These are phyloP conservation scores for Sminthurinus signatus DNA, from an alignment of 1,140 invertebrate species.

Conservation along the genomic window DNA sequence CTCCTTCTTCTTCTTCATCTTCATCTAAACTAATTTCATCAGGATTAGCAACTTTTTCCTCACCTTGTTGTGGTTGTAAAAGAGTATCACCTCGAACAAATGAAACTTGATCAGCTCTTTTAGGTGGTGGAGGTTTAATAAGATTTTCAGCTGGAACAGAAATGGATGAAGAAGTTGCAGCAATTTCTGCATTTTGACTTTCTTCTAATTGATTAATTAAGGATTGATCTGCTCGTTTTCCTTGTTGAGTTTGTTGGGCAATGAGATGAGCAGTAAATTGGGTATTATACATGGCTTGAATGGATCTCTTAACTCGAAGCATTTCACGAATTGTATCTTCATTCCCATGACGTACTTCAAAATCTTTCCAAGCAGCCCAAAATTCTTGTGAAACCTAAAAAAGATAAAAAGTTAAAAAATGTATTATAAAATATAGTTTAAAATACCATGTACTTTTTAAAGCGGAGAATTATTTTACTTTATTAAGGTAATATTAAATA, in stretches of 20 bases:
- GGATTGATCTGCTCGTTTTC: neutral
- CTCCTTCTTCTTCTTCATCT: constrained; percentile 65
- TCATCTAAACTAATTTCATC: constrained; percentile 89
- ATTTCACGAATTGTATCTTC: constrained; percentile 99
- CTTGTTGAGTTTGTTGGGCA: constrained; percentile 33
- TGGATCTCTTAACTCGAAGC: constrained; percentile 93
- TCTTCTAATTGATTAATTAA: constrained; percentile 61
- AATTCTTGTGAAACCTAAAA: constrained; percentile 81
- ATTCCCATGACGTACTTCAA: constrained; percentile 99
- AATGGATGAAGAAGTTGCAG: constrained; percentile 40
- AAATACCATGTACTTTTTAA: too few relatives aligned
- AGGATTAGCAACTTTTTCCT: constrained; percentile 69
- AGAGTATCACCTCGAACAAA: constrained; percentile 82
- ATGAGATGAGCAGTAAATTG: constrained; percentile 51
- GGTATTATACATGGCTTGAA: constrained; percentile 95
- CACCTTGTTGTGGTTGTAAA: constrained; percentile 61
- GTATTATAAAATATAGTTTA: too few relatives aligned
- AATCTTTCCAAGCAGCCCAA: constrained; percentile 99
- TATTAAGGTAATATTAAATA: neutral
- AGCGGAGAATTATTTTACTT: too few relatives aligned
- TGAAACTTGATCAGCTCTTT: constrained; percentile 59
- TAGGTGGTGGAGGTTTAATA: constrained; percentile 17
- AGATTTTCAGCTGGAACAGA: neutral
- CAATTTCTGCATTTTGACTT: constrained; percentile 55
- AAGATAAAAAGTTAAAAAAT: constrained; percentile 2